Evolutionary conservation across 2,888 invertebrate species (phyloP).

Genomic region (Drosophila imparisetae): DNA sequence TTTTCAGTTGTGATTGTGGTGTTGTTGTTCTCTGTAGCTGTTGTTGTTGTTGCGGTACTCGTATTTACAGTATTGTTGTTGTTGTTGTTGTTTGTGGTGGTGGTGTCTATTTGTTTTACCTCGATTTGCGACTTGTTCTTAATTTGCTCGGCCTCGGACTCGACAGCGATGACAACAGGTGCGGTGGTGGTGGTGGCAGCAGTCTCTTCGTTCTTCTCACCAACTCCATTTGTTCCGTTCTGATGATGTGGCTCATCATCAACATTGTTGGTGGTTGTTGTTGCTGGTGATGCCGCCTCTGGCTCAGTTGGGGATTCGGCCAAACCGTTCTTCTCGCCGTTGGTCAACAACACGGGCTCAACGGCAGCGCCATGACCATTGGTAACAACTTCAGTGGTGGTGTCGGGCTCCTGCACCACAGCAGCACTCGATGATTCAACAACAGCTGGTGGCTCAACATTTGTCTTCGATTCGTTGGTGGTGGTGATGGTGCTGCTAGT

Average conservation of each 20-base stretch:
- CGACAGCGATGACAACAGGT: conserved; percentile 48
- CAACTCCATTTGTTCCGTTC: conserved; percentile 76
- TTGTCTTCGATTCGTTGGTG: conserved; percentile 47
- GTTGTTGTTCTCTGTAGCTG: conserved; percentile 60
- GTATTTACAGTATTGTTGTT: conserved; percentile 71
- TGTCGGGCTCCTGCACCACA: conserved; percentile 52
- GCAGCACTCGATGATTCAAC: conserved; percentile 20
- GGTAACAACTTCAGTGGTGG: conserved; percentile 60
- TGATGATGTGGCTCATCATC: conserved; percentile 71
- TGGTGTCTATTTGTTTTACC: conserved; percentile 77
- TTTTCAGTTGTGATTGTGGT: conserved; percentile 44
- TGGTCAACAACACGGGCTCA: conserved; percentile 54
- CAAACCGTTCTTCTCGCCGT: conserved; percentile 80
- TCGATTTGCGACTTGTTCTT: conserved; percentile 82
- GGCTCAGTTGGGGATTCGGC: conserved; percentile 66
- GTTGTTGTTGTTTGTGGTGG: conserved; percentile 51
- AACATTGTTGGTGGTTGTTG: conserved; percentile 32
- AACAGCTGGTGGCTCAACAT: conserved; percentile 2
- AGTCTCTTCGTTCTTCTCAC: conserved; percentile 39
- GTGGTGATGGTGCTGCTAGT: conserved; percentile 5
- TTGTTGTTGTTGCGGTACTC: conserved; percentile 64
- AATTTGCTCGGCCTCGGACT: conserved; percentile 68
- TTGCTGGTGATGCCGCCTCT: conserved; percentile 37
- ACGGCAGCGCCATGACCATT: conserved; percentile 65
- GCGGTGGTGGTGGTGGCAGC: conserved; percentile 75